Evolutionary conservation across 2,797 vertebrate genomes (phyloP).

Genomic region (Ambastaia sidthimunki): DNA sequence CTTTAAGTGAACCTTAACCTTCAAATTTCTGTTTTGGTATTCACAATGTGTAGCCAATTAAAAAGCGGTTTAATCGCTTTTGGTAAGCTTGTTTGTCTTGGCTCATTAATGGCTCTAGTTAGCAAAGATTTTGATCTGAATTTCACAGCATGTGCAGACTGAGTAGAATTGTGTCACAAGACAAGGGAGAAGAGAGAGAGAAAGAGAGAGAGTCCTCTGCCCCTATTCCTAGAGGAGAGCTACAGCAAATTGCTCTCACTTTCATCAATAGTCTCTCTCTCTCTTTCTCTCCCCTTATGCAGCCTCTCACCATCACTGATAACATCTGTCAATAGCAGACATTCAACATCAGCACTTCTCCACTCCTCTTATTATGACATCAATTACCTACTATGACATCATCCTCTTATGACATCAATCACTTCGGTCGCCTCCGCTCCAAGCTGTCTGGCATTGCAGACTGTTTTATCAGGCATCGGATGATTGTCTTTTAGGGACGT

Average conservation of each 20-base stretch:
- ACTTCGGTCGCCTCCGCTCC: constrained; percentile 13
- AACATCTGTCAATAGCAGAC: constrained; percentile 42
- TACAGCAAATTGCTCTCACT: constrained; percentile 12
- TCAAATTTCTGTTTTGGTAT: constrained; percentile 39
- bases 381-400: constrained; percentile 21
- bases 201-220: background rate
- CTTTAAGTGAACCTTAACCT: constrained; percentile 23
- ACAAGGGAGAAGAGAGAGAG: constrained; percentile 4
- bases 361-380: constrained; percentile 21
- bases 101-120: constrained; percentile 49
- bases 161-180: constrained; percentile 31
- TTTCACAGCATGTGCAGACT: constrained; percentile 48
- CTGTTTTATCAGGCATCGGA: background rate
- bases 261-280: constrained; percentile 23
- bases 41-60: constrained; percentile 44
- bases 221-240: constrained; percentile 7
- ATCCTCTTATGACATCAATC: constrained; percentile 29
- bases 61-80: constrained; percentile 52
- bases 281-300: background rate
- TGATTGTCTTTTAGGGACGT: background rate
- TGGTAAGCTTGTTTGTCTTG: constrained; percentile 48
- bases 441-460: background rate
- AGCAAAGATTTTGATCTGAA: constrained; percentile 47
- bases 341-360: constrained; percentile 17
- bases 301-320: background rate